Conservation (phyloP, 2,797 vertebrate species). For the Coregonus sp. region DNA sequence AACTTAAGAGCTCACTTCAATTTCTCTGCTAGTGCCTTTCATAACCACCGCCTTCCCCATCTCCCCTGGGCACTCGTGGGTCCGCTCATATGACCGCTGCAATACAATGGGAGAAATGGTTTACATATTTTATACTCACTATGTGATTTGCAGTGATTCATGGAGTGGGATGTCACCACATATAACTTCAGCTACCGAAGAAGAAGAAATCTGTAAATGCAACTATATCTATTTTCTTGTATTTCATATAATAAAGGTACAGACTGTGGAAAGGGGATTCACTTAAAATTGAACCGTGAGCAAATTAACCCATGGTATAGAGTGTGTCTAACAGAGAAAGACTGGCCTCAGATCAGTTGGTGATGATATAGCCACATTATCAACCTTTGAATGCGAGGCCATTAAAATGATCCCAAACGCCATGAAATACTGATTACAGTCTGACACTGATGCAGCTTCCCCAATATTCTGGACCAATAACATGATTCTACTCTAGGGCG, state of each 20-base stretch:
- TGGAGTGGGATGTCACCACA: background rate
- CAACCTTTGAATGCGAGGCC: background rate
- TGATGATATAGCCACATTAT: background rate
- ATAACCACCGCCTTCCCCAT: conserved; percentile 95
- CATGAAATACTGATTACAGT: background rate
- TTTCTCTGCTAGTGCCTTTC: no score
- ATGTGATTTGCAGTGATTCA: background rate
- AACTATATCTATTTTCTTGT: background rate
- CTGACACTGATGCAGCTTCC: background rate
- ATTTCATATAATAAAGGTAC: conserved; percentile 9
- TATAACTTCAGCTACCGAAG: background rate
- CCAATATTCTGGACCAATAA: background rate
- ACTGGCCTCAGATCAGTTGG: conserved; percentile 15
- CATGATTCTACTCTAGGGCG: no score
- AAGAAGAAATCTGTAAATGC: background rate
- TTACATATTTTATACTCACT: background rate
- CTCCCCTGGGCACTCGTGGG: conserved; percentile 92
- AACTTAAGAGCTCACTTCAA: conserved; percentile 99
- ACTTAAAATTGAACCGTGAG: conserved; percentile 19
- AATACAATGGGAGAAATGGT: conserved; percentile 39
- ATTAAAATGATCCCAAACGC: background rate
- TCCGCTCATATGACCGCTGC: conserved; percentile 92
- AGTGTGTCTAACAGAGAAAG: conserved; percentile 17
- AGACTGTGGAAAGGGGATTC: conserved; percentile 1
- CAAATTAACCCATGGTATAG: conserved; percentile 38